Evolutionary conservation across 2,888 invertebrate genomes (phyloP).

Genomic region (Drosophila silvestris): DNA sequence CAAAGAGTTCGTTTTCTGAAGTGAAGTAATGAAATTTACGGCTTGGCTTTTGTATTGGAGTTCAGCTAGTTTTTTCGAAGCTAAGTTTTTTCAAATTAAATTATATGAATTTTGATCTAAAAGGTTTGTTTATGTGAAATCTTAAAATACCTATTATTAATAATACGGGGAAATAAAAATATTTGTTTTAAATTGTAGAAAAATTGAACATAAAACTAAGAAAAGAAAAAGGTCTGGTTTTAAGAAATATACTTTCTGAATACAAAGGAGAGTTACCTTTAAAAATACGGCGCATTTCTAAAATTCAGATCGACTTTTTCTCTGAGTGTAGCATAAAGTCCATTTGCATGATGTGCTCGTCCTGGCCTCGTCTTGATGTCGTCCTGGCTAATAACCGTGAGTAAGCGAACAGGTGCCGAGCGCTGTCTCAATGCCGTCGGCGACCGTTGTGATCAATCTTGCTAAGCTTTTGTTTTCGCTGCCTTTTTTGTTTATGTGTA

Average conservation of each 20-base stretch:
- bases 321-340: slow-evolving; percentile 26
- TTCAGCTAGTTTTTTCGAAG: background rate
- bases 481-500: slow-evolving; percentile 70
- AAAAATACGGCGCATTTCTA: too few species aligned
- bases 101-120: background rate
- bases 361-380: slow-evolving; percentile 6
- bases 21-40: background rate
- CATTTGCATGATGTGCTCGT: slow-evolving; percentile 68
- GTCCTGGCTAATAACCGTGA: slow-evolving; percentile 77
- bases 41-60: background rate
- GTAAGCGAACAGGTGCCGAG: slow-evolving; percentile 75
- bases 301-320: background rate
- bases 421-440: slow-evolving; percentile 29
- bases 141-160: too few species aligned
- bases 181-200: too few species aligned
- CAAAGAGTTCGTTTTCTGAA: background rate
- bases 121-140: too few species aligned
- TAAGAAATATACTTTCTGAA: background rate
- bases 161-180: too few species aligned
- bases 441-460: slow-evolving; percentile 80
- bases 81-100: background rate
- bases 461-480: slow-evolving; percentile 83
- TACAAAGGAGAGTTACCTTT: background rate
- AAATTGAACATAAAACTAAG: too few species aligned
- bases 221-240: background rate